Evolutionary conservation across 2,113 vertebrate genomes (phyloP), one percentile per base, ranked within the genome.

Genomic region (Callorhinus ursinus): DNA sequence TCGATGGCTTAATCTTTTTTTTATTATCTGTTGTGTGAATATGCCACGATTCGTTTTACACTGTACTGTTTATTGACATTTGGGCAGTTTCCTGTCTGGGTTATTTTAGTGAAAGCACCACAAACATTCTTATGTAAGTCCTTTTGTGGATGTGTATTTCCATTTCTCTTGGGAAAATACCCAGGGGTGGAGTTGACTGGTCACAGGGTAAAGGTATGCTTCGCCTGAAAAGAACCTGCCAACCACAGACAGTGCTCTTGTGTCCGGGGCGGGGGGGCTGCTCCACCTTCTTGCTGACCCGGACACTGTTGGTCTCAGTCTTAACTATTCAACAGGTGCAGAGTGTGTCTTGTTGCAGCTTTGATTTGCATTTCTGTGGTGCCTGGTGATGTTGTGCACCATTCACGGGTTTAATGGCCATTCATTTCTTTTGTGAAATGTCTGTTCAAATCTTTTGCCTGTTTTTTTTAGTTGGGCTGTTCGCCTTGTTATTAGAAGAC

Each of bases 401-500:
- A 18, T 24, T 83, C 65, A 5, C 18, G 0, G 2, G 21, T 33
- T 57, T 72, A 26, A 1, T 0, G 51, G 36, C 13, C 6, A 2
- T 55, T 90, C 36, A 3, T n/a, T 36, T 46, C 46, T 31, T 71
- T n/a, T 26, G 63, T 57, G 79, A 92, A 16, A 22, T 71, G 22
- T 82, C 36, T 46, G n/a, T 71, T 39, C 3, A 57, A 2, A 33
- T 69, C 89, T 81, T 13, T 36, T 81, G 61, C 46, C 49, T 13
- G 2, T 71, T 71, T 39, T 24, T 74, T 59, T 65, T 51, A 26
- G 11, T 1, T 36, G 22, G 21, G 16, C n/a, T 53, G 24, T 31
- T 36, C 0, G 24, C 72, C 55, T 26, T 49, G 22, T 51, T 69
- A 4, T 24, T 69, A 2, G 22, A 42, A 42, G 42, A 42, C 39